Evolutionary conservation across 2,113 vertebrate species (phyloP).

Genomic region (Syrrhaptes paradoxus): DNA sequence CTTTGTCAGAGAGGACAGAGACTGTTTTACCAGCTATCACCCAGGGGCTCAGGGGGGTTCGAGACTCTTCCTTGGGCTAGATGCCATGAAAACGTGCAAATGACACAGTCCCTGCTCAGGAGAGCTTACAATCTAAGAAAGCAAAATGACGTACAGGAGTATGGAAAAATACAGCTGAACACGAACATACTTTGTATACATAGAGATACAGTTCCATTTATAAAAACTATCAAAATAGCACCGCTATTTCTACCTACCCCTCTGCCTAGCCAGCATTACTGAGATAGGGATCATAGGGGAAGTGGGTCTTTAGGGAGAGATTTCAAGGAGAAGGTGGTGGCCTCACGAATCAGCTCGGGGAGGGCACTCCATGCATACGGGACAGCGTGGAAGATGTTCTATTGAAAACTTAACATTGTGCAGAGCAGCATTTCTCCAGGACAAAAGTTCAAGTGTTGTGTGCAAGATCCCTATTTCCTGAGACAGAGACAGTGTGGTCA

Average conservation of each 20-base stretch:
- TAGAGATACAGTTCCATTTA: background rate
- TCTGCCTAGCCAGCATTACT: slow-evolving; percentile 21
- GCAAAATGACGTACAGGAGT: slow-evolving; percentile 48
- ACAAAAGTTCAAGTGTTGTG: slow-evolving; percentile 31
- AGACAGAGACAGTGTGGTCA: slow-evolving; percentile 57
- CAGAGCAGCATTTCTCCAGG: slow-evolving; percentile 62
- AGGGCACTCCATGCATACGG: slow-evolving; percentile 66
- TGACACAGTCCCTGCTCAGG: slow-evolving; percentile 42
- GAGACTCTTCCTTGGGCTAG: background rate
- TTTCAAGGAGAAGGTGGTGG: slow-evolving; percentile 29
- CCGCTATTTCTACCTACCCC: slow-evolving; percentile 21
- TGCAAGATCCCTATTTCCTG: slow-evolving; percentile 49
- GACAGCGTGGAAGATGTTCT: slow-evolving; percentile 52
- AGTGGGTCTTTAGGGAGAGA: slow-evolving; percentile 17
- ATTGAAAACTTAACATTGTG: background rate
- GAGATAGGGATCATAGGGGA: background rate
- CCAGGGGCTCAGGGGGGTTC: background rate
- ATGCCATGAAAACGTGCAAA: background rate
- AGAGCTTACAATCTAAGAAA: slow-evolving; percentile 52
- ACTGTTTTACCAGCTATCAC: background rate
- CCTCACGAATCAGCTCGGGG: slow-evolving; percentile 41
- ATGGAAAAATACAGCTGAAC: slow-evolving; percentile 53
- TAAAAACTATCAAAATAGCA: background rate
- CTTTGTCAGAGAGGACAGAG: background rate
- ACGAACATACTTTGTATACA: slow-evolving; percentile 39